Conservation (phyloP, 2,888 invertebrate genomes). For the Cataglyphis livida region DNA sequence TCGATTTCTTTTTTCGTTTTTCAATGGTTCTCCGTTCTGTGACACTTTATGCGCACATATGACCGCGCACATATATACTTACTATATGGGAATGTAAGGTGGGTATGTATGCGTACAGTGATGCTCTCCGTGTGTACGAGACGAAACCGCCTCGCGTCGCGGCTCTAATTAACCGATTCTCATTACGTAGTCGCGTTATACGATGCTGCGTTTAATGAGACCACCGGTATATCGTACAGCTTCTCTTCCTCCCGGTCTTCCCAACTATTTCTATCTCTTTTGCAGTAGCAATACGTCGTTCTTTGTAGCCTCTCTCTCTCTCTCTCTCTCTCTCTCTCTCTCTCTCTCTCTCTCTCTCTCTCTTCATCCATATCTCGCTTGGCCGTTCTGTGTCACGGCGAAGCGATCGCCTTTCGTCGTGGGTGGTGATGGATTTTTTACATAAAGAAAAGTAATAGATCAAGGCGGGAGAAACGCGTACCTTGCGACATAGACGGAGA, state of each 20-base stretch:
- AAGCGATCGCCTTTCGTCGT: constrained; percentile 55
- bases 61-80: constrained; percentile 17
- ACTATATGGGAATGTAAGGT: constrained; percentile 62
- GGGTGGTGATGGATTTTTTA: constrained; percentile 61
- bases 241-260: constrained; percentile 47
- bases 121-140: constrained; percentile 65
- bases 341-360: constrained; percentile 25
- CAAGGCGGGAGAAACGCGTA: constrained; percentile 27
- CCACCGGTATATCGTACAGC: constrained; percentile 77
- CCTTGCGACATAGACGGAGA: constrained; percentile 1
- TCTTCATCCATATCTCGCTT: constrained; percentile 28
- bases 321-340: constrained; percentile 13
- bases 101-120: constrained; percentile 59
- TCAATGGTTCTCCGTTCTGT: constrained; percentile 30
- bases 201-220: constrained; percentile 82
- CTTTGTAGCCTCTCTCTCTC: not conserved
- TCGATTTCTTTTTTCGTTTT: constrained; percentile 13
- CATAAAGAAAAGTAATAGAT: constrained; percentile 2
- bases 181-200: constrained; percentile 82
- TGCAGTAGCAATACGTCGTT: not conserved
- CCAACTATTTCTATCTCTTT: constrained; percentile 3
- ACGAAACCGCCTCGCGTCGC: constrained; percentile 72
- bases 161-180: constrained; percentile 84
- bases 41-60: constrained; percentile 42
- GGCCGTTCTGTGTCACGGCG: constrained; percentile 35